Evolutionary conservation across 2,797 vertebrate genomes (phyloP), one percentile per base, ranked within the genome.

Genomic region (Onychomys leucogaster): DNA sequence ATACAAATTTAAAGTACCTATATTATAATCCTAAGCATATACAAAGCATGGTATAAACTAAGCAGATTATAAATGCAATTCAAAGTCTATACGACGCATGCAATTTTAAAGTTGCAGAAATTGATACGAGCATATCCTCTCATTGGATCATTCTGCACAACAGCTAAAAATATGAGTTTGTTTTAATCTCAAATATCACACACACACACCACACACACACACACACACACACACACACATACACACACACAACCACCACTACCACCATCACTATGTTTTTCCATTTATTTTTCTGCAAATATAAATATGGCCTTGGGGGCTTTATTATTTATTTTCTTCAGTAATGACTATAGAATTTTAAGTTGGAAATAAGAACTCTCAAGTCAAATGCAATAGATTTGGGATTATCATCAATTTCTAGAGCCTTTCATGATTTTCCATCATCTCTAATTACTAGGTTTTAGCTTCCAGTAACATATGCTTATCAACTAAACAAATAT

Each of bases 251-350:
- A 19, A 17, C 11, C 1, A 57, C 46, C 37, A 73, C 2, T 2
- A 43, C 0, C 0, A 75, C 9, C 37, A 46, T 17, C 12, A 81
- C 21, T 55, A 37, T 23, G 81, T 81, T 81, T 87, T 25, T 63
- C 10, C 10, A 55, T n/a, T 6, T 67, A 75, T 69, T 93, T 59
- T 96, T 92, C 55, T 90, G 7, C 1, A 87, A 23, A 82, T 86
- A 59, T 23, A 78, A 93, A 10, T 82, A 65, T 17, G 21, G 19
- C 19, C 73, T 67, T 82, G 1, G 4, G 34, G 83, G 10, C 6
- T 78, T 84, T 9, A 29, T 57, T 84, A n/a, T 94, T 0, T 90
- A n/a, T 87, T 71, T 73, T 65, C 27, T 96, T 92, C 23, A 77
- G 4, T 78, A 75, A n/a, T 92, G 67, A 81, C 3, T 94, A 49